These are phyloP conservation scores for Porites lutea DNA, from an alignment of 64 coral and sea anemone species.

Conservation along the genomic window DNA sequence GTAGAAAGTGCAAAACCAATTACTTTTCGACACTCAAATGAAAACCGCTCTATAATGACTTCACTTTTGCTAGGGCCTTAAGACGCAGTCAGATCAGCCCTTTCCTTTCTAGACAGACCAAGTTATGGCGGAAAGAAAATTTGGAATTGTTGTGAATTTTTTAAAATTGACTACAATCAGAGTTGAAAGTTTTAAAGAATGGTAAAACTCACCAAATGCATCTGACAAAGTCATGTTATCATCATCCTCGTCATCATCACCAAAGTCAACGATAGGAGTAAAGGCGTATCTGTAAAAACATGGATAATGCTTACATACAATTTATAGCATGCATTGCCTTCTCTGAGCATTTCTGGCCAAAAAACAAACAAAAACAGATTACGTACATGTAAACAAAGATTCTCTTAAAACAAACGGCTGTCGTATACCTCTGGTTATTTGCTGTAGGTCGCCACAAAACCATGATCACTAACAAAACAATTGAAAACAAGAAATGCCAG, in stretches of 20 bases:
- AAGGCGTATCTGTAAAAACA: slow-evolving; percentile 82
- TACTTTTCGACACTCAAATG: too few species aligned
- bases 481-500: slow-evolving; percentile 98
- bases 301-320: background rate
- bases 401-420: background rate
- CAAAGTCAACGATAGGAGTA: slow-evolving; percentile 97
- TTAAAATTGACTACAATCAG: background rate
- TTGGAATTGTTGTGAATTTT: too few species aligned
- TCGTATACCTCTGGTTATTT: slow-evolving; percentile 91
- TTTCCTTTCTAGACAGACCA: too few species aligned
- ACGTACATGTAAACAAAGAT: too few species aligned
- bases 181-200: too few species aligned
- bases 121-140: too few species aligned
- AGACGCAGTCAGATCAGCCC: too few species aligned
- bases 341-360: too few species aligned
- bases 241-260: slow-evolving; percentile 97
- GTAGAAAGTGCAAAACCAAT: too few species aligned
- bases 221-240: slow-evolving; percentile 98
- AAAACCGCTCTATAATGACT: too few species aligned
- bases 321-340: background rate
- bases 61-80: too few species aligned
- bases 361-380: too few species aligned
- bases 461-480: slow-evolving; percentile 96
- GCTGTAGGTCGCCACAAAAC: slow-evolving; percentile 97
- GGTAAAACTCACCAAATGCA: slow-evolving; percentile 81